Evolutionary conservation across 2,888 invertebrate genomes (phyloP).

Genomic region (Lochmaea capreae): DNA sequence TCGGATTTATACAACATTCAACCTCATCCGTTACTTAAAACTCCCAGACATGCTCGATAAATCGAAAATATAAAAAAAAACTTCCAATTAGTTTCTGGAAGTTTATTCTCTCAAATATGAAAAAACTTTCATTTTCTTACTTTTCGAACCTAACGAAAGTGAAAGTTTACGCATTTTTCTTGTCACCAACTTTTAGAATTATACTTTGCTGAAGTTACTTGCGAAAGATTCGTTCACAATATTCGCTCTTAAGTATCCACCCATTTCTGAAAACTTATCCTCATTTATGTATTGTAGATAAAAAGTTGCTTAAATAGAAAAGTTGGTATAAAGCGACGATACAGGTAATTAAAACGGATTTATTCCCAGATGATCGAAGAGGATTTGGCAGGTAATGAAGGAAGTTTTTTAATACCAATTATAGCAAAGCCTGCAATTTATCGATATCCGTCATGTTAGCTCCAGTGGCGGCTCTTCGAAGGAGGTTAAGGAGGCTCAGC

Average conservation of each 20-base stretch:
- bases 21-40: too few relatives aligned
- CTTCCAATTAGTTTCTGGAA: not conserved
- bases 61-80: too few relatives aligned
- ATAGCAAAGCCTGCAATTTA: not conserved
- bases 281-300: not conserved
- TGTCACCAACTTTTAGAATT: not conserved
- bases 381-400: constrained; percentile 2
- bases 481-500: too few relatives aligned
- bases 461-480: too few relatives aligned
- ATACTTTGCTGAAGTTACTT: not conserved
- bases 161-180: not conserved
- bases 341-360: not conserved
- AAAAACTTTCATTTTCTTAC: too few relatives aligned
- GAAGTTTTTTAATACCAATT: not conserved
- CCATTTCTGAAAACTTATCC: not conserved
- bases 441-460: not conserved
- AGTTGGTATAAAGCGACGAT: not conserved
- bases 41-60: not conserved
- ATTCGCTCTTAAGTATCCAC: not conserved
- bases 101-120: not conserved
- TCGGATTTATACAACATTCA: too few relatives aligned
- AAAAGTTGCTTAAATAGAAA: not conserved
- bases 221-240: not conserved
- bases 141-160: not conserved
- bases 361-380: not conserved